Evolutionary conservation across 35 echinoderm and acorn worm genomes (phyloP).

Genomic region (Diadema setosum): DNA sequence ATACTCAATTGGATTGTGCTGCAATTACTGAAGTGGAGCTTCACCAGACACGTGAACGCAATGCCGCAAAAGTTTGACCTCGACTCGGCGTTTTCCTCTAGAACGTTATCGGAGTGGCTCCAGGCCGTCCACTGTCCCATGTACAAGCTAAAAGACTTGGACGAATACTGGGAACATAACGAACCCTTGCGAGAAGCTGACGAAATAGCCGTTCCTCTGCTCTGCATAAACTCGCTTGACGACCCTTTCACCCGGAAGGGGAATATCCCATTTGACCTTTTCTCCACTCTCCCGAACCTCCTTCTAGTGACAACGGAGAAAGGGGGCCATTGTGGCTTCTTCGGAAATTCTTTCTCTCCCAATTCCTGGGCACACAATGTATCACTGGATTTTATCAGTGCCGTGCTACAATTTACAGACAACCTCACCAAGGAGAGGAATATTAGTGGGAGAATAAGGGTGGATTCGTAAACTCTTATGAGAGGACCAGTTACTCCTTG

Average conservation of each 20-base stretch:
- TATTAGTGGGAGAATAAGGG: background rate
- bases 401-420: slow-evolving; percentile 25
- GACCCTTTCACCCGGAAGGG: slow-evolving; percentile 56
- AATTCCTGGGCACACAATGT: slow-evolving; percentile 43
- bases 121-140: slow-evolving; percentile 26
- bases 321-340: slow-evolving; percentile 79
- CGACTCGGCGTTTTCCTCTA: slow-evolving; percentile 48
- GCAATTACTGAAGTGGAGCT: slow-evolving; percentile 55
- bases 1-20: slow-evolving; percentile 66
- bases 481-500: too few relatives aligned
- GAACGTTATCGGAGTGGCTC: slow-evolving; percentile 38
- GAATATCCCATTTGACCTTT: slow-evolving; percentile 83
- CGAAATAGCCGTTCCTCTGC: slow-evolving; percentile 81
- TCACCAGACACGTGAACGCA: slow-evolving; percentile 34
- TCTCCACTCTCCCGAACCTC: slow-evolving; percentile 74
- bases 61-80: slow-evolving; percentile 46
- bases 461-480: background rate
- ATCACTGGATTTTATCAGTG: slow-evolving; percentile 36
- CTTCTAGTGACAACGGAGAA: slow-evolving; percentile 61
- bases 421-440: background rate
- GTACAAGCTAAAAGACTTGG: slow-evolving; percentile 30
- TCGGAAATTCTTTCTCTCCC: background rate
- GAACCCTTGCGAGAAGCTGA: slow-evolving; percentile 86
- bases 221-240: slow-evolving; percentile 87
- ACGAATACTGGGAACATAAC: slow-evolving; percentile 86